Base-by-base conservation (phyloP, 1,140 invertebrate species). In the Chironomus tepperi region DNA sequence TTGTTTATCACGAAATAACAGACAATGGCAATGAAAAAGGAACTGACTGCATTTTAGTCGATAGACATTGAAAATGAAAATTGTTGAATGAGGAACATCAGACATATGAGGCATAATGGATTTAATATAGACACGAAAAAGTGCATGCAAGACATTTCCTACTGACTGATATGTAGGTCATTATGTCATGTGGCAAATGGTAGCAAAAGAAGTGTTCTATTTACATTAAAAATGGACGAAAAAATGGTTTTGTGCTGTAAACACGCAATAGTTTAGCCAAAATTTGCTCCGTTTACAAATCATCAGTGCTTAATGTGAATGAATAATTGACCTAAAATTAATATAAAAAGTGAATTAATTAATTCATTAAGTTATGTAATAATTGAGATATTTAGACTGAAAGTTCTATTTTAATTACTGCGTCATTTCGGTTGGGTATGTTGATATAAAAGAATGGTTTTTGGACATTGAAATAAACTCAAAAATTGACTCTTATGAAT, bases 1-100 rank as follows among this genome's bases (percentile, higher is more conserved):
- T 57, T 57, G 47, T 57, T 57, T 57, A 57, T 57, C 47, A 57
- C 47, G 47, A 57, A n/a, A 57, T n/a, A 57, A 57, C n/a, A 57
- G 47, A 57, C 47, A 57, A 12, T 57, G 47, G 47, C 47, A 57
- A n/a, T 57, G 47, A 57, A 57, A 57, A 15, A n/a, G 15, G 15
- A 47, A 47, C 43, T 5, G 12, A n/a, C 47, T 57, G 47, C 10
- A 57, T 57, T 57, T 15, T 15, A 57, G 2, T 57, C 12, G n/a
- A 57, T 57, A 57, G 47, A 57, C 47, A 57, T 57, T 57, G 47
- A 57, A 57, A 57, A 57, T 57, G 9, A 47, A 15, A 57, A 34
- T 34, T 34, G 24, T 34, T 34, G 24, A 34, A 57, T 12, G 47
- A 57, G 47, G 47, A 34, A 34, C 47, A 57, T 57, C 47, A 15